Conservation (phyloP, 2,888 invertebrate species). For the Geophilus truncorum region DNA sequence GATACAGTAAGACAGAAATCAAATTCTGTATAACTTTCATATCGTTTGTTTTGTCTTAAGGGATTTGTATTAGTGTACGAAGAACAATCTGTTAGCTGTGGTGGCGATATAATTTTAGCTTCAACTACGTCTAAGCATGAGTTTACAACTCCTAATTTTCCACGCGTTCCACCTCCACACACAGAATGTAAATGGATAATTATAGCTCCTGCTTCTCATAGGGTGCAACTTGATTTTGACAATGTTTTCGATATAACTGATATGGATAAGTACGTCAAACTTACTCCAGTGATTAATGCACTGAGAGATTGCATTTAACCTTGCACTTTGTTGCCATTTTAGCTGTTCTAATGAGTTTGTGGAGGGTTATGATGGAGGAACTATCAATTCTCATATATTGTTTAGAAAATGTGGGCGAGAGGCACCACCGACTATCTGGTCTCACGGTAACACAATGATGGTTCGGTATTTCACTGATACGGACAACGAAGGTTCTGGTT, state of each 20-base stretch:
- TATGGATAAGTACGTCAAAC: constrained; percentile 42
- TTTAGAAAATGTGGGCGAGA: constrained; percentile 56
- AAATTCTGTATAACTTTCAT: neutral
- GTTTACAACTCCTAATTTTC: constrained; percentile 75
- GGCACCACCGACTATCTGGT: constrained; percentile 58
- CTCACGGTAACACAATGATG: constrained; percentile 62
- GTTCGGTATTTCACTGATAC: constrained; percentile 66
- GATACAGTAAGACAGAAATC: neutral
- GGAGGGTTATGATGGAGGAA: constrained; percentile 78
- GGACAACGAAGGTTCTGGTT: constrained; percentile 67
- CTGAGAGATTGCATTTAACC: too few species aligned
- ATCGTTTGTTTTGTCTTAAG: constrained; percentile 37
- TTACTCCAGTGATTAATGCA: too few species aligned
- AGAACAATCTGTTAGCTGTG: constrained; percentile 64
- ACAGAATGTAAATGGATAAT: constrained; percentile 79
- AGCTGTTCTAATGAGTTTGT: constrained; percentile 60
- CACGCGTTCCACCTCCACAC: constrained; percentile 69
- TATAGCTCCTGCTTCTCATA: constrained; percentile 65
- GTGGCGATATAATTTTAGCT: constrained; percentile 58
- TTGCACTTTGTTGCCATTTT: too few species aligned
- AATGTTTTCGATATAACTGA: constrained; percentile 64
- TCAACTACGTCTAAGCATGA: constrained; percentile 51
- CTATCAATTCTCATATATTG: constrained; percentile 62
- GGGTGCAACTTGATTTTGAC: constrained; percentile 68
- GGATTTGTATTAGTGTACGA: constrained; percentile 56